A percentile compares a stretch with the other conserved stretches of the same genome.
Conservation (phyloP, 2,888 invertebrate species). For the Lissonota sp. region DNA sequence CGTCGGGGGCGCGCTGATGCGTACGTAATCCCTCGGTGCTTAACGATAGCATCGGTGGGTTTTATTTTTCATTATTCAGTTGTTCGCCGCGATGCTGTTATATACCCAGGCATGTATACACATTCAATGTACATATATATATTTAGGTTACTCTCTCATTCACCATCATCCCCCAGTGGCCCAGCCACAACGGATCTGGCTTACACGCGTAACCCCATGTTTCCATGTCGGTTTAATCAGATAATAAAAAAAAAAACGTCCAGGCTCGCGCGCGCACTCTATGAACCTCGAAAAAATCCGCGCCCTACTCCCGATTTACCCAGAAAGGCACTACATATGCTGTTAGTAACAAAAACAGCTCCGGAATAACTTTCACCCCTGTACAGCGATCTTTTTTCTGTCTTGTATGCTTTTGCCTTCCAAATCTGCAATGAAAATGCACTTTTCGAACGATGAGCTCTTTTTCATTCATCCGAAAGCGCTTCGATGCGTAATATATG, state of each 20-base stretch:
- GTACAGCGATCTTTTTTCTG: too few relatives aligned
- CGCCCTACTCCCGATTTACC: constrained; percentile 17
- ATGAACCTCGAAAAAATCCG: constrained; percentile 42
- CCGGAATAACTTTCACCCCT: constrained; percentile 35
- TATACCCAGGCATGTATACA: not conserved
- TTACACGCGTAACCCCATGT: constrained; percentile 82
- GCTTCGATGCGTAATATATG: too few relatives aligned
- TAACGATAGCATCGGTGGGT: constrained; percentile 81
- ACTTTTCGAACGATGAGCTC: too few relatives aligned
- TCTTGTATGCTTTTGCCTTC: too few relatives aligned
- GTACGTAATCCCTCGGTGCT: constrained; percentile 81
- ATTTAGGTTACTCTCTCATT: constrained; percentile 40
- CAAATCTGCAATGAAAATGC: too few relatives aligned
- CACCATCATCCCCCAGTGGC: constrained; percentile 61
- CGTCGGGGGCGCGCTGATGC: constrained; percentile 81
- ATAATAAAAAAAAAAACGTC: constrained; percentile 73
- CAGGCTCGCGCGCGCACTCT: constrained; percentile 41
- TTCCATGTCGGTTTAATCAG: constrained; percentile 83
- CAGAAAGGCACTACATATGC: not conserved
- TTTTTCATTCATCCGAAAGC: too few relatives aligned
- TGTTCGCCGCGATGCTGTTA: constrained; percentile 73
- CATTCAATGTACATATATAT: constrained; percentile 2
- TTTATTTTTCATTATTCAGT: constrained; percentile 84
- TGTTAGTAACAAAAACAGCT: not conserved
- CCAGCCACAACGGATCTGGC: constrained; percentile 66